Conservation (phyloP, 1,140 invertebrate species). For the Ceratosolen fusciceps region DNA sequence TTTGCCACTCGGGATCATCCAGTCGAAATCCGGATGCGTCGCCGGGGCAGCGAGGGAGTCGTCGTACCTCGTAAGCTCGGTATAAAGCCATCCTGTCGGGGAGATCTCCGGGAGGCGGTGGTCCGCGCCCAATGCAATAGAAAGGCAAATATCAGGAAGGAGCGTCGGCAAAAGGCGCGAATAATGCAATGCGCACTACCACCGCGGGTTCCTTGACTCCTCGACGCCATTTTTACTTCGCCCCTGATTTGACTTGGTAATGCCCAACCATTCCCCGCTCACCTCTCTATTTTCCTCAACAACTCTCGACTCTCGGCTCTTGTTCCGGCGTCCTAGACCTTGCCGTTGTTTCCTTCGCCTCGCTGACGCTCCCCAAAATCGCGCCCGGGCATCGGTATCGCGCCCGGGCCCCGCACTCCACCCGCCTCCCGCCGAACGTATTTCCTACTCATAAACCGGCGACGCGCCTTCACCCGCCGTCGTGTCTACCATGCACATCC, state of each 20-base stretch:
- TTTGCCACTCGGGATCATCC: not conserved
- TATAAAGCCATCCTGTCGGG: not conserved
- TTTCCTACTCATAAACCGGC: too few relatives aligned
- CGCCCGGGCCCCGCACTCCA: not conserved
- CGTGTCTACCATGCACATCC: too few relatives aligned
- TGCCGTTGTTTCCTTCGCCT: not conserved
- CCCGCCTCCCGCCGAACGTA: not conserved
- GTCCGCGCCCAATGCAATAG: constrained; percentile 22
- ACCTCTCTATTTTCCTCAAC: not conserved
- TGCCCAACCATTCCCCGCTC: constrained; percentile 48
- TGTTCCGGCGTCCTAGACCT: constrained; percentile 37
- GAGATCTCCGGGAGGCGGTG: constrained; percentile 14
- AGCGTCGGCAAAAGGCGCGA: constrained; percentile 45
- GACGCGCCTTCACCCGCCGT: too few relatives aligned
- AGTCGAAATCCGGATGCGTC: not conserved
- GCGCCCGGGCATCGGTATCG: not conserved
- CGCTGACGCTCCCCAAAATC: too few relatives aligned
- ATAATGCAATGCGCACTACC: constrained; percentile 33
- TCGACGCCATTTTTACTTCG: constrained; percentile 60
- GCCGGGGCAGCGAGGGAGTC: not conserved
- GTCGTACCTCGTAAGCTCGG: not conserved
- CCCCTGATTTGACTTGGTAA: constrained; percentile 70
- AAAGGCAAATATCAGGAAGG: constrained; percentile 46
- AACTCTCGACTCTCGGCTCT: not conserved
- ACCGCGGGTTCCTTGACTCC: constrained; percentile 64